Conservation (phyloP, 2,113 vertebrate species). For the Pomatorhinus ruficollis region DNA sequence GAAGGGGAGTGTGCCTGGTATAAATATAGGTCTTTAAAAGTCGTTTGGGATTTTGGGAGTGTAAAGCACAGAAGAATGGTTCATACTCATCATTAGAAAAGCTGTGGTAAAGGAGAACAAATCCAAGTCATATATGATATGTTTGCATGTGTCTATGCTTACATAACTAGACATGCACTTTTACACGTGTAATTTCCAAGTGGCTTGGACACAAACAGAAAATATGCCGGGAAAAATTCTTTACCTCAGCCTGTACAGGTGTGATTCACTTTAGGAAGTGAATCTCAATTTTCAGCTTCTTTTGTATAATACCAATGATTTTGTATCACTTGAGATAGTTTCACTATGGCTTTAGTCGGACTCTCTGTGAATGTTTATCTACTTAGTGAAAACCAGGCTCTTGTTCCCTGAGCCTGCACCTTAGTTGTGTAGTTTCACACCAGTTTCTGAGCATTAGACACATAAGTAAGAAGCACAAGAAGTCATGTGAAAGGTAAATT, state of each 20-base stretch:
- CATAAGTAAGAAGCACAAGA: background rate
- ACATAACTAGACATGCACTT: background rate
- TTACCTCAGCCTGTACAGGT: background rate
- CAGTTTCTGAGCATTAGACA: background rate
- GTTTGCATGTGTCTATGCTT: background rate
- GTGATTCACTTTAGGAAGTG: background rate
- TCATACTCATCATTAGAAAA: background rate
- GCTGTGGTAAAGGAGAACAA: background rate
- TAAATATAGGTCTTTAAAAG: background rate
- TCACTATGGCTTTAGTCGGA: background rate
- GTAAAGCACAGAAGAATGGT: background rate
- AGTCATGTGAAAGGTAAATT: background rate
- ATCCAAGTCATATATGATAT: background rate
- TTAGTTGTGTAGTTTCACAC: background rate
- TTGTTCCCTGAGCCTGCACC: background rate
- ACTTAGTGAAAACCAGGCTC: background rate
- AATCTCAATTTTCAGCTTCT: background rate
- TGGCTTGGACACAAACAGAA: background rate
- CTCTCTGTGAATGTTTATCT: background rate
- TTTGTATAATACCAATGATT: background rate
- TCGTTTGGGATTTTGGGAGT: background rate
- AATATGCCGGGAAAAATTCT: background rate
- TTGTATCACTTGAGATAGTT: background rate
- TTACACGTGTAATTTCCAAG: background rate
- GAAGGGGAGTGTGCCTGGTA: background rate